phyloP scores from a whole-genome alignment of 1,140 invertebrate species.

The Drosophila nannoptera region DNA sequence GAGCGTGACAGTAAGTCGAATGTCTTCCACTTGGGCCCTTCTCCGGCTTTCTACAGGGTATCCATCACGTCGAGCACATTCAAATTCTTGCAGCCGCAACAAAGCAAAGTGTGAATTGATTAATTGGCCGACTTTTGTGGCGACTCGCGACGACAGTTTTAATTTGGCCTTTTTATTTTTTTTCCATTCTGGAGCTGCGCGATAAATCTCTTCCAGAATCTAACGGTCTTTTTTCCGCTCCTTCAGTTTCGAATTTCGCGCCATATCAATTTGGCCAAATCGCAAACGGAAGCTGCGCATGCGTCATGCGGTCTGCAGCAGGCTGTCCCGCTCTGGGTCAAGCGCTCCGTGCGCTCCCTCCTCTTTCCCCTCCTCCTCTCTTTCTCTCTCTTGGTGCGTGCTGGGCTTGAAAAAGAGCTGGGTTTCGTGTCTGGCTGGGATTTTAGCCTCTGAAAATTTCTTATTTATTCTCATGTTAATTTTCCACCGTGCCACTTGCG shows the following conservation, averaged over 20 bases:
- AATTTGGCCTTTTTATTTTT: constrained; percentile 49
- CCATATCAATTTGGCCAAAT: constrained; percentile 21
- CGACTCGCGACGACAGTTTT: constrained; percentile 37
- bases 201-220: constrained; percentile 26
- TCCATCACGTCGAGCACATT: neutral
- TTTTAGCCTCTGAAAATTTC: constrained; percentile 74
- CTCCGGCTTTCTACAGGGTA: neutral
- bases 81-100: constrained; percentile 40
- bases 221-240: constrained; percentile 19
- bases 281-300: constrained; percentile 44
- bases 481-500: constrained; percentile 63
- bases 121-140: constrained; percentile 53
- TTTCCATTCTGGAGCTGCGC: neutral
- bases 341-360: neutral
- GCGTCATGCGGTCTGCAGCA: constrained; percentile 30
- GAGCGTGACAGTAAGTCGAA: too few relatives aligned
- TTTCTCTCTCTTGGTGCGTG: constrained; percentile 17
- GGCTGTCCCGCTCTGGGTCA: constrained; percentile 10
- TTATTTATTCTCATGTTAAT: constrained; percentile 78
- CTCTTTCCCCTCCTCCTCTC: neutral
- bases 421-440: constrained; percentile 68
- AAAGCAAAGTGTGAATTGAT: constrained; percentile 64
- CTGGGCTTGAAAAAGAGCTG: constrained; percentile 34
- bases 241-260: constrained; percentile 29
- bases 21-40: too few relatives aligned